phyloP scores from a whole-genome alignment of 1,140 invertebrate genomes.

The Drosophila pruinosa region DNA sequence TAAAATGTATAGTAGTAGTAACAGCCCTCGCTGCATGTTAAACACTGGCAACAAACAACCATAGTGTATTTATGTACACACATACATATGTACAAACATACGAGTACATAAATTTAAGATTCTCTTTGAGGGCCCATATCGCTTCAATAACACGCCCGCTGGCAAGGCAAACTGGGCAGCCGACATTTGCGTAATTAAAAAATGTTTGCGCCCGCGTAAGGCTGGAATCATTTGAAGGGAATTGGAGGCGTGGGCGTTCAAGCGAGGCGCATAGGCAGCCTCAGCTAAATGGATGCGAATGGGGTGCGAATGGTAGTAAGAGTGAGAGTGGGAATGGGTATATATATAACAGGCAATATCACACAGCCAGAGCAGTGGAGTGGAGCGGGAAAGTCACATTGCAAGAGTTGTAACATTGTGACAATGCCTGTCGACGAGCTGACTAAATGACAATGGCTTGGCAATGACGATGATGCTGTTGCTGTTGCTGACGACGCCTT shows the following conservation, averaged over 20 bases:
- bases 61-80: too few species aligned
- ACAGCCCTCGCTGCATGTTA: constrained; percentile 23
- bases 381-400: constrained; percentile 46
- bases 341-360: constrained; percentile 12
- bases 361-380: constrained; percentile 12
- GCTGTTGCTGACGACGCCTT: constrained; percentile 7
- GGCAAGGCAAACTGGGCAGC: constrained; percentile 63
- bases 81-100: constrained; percentile 45
- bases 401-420: constrained; percentile 70
- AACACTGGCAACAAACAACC: constrained; percentile 30
- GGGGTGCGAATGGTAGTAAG: neutral
- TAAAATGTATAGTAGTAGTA: neutral
- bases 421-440: constrained; percentile 73
- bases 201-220: constrained; percentile 77
- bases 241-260: constrained; percentile 65
- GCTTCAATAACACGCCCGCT: constrained; percentile 71
- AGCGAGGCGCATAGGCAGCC: constrained; percentile 57
- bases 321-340: constrained; percentile 1
- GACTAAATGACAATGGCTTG: constrained; percentile 74
- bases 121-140: constrained; percentile 68
- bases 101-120: constrained; percentile 68
- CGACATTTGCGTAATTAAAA: constrained; percentile 80
- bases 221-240: constrained; percentile 60
- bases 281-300: constrained; percentile 4
- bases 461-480: constrained; percentile 18